Evolutionary conservation across 2,797 vertebrate genomes (phyloP).

Genomic region (Tenualosa ilisha): DNA sequence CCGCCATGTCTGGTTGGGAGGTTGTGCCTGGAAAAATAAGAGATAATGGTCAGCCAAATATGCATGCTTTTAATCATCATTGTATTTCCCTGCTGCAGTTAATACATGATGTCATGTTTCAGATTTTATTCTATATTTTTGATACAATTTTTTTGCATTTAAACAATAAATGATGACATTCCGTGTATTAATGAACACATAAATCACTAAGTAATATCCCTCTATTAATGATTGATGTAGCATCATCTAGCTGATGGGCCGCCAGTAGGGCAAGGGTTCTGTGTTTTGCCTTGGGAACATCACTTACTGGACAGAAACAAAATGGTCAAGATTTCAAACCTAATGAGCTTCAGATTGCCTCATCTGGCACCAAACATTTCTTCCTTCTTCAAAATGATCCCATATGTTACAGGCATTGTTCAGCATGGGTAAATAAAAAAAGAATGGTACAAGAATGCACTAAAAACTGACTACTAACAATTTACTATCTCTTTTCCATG

Average conservation of each 20-base stretch:
- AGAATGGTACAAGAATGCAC: not conserved
- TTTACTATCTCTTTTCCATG: not conserved
- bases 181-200: not conserved
- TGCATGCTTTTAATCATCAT: not conserved
- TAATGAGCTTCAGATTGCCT: not conserved
- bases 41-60: not conserved
- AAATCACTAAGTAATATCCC: not conserved
- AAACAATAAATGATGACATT: not conserved
- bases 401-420: not conserved
- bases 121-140: not conserved
- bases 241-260: not conserved
- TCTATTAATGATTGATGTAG: not conserved
- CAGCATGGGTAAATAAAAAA: not conserved
- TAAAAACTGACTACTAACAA: not conserved
- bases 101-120: constrained; percentile 11
- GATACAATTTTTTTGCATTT: not conserved
- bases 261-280: not conserved
- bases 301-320: not conserved
- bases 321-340: not conserved
- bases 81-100: not conserved
- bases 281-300: not conserved
- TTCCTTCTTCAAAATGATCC: not conserved
- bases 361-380: not conserved
- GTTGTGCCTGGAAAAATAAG: not conserved
- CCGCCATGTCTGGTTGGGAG: not conserved